Percentiles rank a stretch among this genome's conserved stretches.
Evolutionary conservation across 2,888 invertebrate genomes (phyloP).

Genomic region (Sesia bembeciformis): DNA sequence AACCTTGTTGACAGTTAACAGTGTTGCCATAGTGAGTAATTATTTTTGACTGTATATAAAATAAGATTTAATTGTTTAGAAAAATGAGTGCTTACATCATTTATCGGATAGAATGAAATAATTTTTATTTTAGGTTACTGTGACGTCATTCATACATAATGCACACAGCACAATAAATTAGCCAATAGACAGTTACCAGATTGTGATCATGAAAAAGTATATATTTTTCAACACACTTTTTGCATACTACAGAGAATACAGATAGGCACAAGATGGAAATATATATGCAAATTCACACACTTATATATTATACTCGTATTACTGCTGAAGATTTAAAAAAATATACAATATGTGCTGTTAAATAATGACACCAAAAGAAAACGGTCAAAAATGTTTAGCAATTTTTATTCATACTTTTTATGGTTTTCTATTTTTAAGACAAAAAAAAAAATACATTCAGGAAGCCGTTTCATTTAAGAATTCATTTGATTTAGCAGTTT

Average conservation of each 20-base stretch:
- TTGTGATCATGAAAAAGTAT: conserved; percentile 45
- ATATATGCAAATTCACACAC: too few relatives aligned
- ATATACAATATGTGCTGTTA: too few relatives aligned
- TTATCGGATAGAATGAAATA: not conserved
- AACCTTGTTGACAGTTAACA: conserved; percentile 67
- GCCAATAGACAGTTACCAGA: conserved; percentile 69
- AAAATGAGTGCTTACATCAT: conserved; percentile 37
- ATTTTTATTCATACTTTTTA: too few relatives aligned
- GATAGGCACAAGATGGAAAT: not conserved
- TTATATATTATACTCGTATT: too few relatives aligned
- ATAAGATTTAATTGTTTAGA: conserved; percentile 62
- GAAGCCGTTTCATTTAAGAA: too few relatives aligned
- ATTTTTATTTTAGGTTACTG: not conserved
- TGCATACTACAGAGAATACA: conserved; percentile 21
- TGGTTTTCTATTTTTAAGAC: too few relatives aligned
- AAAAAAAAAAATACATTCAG: too few relatives aligned
- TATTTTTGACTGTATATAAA: conserved; percentile 66
- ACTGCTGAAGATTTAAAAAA: too few relatives aligned
- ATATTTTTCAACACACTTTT: conserved; percentile 56
- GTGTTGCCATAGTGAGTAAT: conserved; percentile 72
- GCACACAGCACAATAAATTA: conserved; percentile 41
- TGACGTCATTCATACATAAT: not conserved
- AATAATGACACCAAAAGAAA: too few relatives aligned
- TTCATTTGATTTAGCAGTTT: too few relatives aligned
- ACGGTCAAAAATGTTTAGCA: too few relatives aligned